These are phyloP conservation scores for Drosophila grimshawi DNA, from an alignment of 1,140 invertebrate genomes.

Conservation along the genomic window DNA sequence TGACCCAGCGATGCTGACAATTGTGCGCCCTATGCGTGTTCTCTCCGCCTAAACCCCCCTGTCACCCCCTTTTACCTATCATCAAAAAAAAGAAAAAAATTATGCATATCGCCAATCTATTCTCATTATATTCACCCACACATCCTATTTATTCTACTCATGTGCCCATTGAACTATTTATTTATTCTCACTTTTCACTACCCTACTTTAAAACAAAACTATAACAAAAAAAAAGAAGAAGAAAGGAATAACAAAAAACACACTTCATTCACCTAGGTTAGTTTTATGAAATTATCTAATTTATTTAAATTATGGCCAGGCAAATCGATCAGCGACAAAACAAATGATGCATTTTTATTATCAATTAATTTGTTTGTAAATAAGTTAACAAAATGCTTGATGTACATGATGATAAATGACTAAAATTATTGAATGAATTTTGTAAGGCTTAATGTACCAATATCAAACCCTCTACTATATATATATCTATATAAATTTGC, in stretches of 20 bases:
- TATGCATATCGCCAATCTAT: neutral
- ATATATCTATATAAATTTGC: slow-evolving; percentile 23
- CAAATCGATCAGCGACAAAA: slow-evolving; percentile 30
- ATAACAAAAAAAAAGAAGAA: slow-evolving; percentile 13
- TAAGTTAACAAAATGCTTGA: slow-evolving; percentile 72
- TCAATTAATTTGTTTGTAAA: slow-evolving; percentile 78
- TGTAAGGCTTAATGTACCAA: slow-evolving; percentile 41
- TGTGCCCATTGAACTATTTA: slow-evolving; percentile 73
- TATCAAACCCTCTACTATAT: slow-evolving; percentile 36
- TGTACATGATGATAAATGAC: slow-evolving; percentile 69
- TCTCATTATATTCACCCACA: slow-evolving; percentile 23
- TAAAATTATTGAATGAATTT: slow-evolving; percentile 38
- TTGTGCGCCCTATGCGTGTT: slow-evolving; percentile 54
- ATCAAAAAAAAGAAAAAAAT: neutral
- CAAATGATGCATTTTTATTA: slow-evolving; percentile 77
- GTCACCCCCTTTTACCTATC: neutral
- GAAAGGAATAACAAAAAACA: slow-evolving; percentile 18
- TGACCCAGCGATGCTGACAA: slow-evolving; percentile 80
- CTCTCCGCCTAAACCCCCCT: neutral
- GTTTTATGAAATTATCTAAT: slow-evolving; percentile 80
- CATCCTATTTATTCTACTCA: slow-evolving; percentile 55
- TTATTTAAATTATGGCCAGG: slow-evolving; percentile 77
- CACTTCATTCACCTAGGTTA: slow-evolving; percentile 67
- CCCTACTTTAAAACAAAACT: slow-evolving; percentile 12
- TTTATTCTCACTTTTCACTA: slow-evolving; percentile 49